Evolutionary conservation across 2,113 vertebrate species (phyloP).

Genomic region (Balaeniceps rex): DNA sequence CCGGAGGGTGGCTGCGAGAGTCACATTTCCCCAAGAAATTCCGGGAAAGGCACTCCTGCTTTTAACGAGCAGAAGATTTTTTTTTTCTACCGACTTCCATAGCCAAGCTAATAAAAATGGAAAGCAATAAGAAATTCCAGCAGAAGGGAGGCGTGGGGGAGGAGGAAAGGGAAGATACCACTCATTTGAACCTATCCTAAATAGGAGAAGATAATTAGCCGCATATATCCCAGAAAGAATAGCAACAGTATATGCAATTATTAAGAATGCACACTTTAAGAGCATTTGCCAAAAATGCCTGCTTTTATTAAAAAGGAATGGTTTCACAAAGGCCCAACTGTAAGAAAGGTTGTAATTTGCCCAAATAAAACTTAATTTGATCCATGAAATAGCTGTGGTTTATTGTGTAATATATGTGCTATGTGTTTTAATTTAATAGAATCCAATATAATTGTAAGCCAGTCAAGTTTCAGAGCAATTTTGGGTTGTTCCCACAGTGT

Average conservation of each 20-base stretch:
- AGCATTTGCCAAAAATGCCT: slow-evolving; percentile 76
- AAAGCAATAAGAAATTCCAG: slow-evolving; percentile 31
- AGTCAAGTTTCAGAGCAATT: slow-evolving; percentile 75
- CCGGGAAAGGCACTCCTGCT: slow-evolving; percentile 61
- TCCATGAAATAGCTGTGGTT: slow-evolving; percentile 86
- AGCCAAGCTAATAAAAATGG: slow-evolving; percentile 61
- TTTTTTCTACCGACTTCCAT: background rate
- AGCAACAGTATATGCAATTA: slow-evolving; percentile 8
- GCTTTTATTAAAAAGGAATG: slow-evolving; percentile 85
- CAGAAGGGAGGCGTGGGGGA: background rate
- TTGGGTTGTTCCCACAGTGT: slow-evolving; percentile 73
- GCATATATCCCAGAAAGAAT: background rate
- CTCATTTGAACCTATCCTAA: slow-evolving; percentile 4
- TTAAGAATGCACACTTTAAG: slow-evolving; percentile 47
- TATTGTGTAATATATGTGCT: slow-evolving; percentile 87
- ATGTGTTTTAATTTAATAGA: slow-evolving; percentile 83
- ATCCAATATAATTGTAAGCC: slow-evolving; percentile 83
- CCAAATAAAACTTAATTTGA: slow-evolving; percentile 89
- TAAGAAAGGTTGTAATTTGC: slow-evolving; percentile 84
- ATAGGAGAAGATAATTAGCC: slow-evolving; percentile 28
- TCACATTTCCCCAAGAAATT: slow-evolving; percentile 72
- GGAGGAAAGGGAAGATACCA: slow-evolving; percentile 2
- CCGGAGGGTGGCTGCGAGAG: slow-evolving; percentile 16
- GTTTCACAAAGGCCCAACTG: slow-evolving; percentile 82
- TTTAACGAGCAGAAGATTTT: slow-evolving; percentile 39